Evolutionary conservation across 2,113 vertebrate species (phyloP).

Genomic region (Perca fluviatilis): DNA sequence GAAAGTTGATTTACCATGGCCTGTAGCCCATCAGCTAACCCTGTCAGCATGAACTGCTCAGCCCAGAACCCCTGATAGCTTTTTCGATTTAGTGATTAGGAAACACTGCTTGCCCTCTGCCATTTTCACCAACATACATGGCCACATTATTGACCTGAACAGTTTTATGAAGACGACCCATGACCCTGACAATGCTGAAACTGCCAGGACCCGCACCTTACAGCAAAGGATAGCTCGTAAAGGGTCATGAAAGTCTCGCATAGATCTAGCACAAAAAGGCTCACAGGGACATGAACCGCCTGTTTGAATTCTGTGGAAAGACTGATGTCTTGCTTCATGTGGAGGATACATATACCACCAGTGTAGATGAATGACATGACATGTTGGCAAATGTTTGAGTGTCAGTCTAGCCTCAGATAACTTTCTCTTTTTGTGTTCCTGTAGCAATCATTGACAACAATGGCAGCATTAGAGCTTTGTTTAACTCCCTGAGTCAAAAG

Average conservation of each 20-base stretch:
- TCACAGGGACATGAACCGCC: constrained; percentile 16
- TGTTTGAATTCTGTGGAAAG: constrained; percentile 10
- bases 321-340: constrained; percentile 16
- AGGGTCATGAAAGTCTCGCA: constrained; percentile 4
- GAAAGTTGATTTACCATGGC: constrained; percentile 11
- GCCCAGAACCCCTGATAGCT: constrained; percentile 20
- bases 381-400: constrained; percentile 6
- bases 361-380: constrained; percentile 4
- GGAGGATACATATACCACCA: background rate
- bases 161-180: background rate
- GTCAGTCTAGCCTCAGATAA: constrained; percentile 37
- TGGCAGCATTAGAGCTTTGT: constrained; percentile 5
- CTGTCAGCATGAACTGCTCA: constrained; percentile 11
- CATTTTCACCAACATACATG: background rate
- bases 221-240: constrained; percentile 16
- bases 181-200: constrained; percentile 19
- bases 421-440: constrained; percentile 13
- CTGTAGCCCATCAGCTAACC: constrained; percentile 17
- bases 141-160: constrained; percentile 13
- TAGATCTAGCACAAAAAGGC: constrained; percentile 15
- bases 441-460: constrained; percentile 33
- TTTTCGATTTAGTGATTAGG: constrained; percentile 44
- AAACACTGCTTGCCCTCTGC: background rate
- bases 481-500: constrained; percentile 39
- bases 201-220: constrained; percentile 4